Percentiles rank a stretch among this genome's conserved stretches.
Conservation (phyloP, 2,113 vertebrate species). For the Myotis yumanensis region DNA sequence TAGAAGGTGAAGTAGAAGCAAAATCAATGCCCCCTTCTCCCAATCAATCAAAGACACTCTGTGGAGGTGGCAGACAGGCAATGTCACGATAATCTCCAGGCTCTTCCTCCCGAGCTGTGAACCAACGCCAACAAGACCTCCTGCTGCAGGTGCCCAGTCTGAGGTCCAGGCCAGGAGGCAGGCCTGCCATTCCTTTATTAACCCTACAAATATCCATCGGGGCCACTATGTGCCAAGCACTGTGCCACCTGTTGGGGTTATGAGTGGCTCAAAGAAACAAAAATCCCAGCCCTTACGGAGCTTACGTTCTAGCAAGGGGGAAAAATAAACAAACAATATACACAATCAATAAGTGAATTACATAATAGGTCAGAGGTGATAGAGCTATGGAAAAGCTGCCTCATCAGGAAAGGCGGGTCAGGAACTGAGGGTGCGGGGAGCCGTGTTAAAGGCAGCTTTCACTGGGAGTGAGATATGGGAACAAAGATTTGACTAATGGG, state of each 20-base stretch:
- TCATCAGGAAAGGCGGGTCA: neutral
- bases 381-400: neutral
- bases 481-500: neutral
- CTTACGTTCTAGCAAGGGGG: neutral
- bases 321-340: neutral
- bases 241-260: neutral
- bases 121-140: neutral
- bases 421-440: neutral
- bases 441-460: neutral
- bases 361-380: neutral
- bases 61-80: neutral
- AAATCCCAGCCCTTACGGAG: neutral
- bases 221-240: too few relatives aligned
- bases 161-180: neutral
- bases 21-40: neutral
- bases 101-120: neutral
- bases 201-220: neutral
- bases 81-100: neutral
- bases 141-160: too few relatives aligned
- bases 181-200: neutral
- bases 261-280: neutral
- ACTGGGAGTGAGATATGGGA: fast-evolving
- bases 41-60: neutral
- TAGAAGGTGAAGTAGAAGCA: neutral
- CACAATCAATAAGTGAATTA: neutral